Evolutionary conservation across 2,888 invertebrate species (phyloP).

Genomic region (Seira musarum): DNA sequence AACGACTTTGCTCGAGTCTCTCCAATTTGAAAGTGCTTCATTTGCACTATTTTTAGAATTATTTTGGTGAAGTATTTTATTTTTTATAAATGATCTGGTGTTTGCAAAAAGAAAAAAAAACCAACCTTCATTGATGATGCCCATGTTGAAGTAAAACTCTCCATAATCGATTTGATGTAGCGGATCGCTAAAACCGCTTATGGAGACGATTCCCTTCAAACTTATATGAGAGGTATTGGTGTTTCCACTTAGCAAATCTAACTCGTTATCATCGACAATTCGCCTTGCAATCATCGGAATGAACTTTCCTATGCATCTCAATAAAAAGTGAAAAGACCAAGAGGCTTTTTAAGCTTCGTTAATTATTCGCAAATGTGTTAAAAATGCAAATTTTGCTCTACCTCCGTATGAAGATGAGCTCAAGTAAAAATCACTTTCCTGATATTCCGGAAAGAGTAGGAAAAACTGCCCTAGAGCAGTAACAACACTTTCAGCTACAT

Average conservation of each 20-base stretch:
- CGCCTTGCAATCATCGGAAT: constrained; percentile 57
- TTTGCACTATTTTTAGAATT: constrained; percentile 37
- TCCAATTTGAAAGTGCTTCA: constrained; percentile 66
- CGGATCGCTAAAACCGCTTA: constrained; percentile 70
- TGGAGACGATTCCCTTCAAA: constrained; percentile 72
- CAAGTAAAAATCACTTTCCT: constrained; percentile 84
- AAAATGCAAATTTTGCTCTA: constrained; percentile 71
- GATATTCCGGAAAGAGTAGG: constrained; percentile 83
- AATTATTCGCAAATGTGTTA: background rate
- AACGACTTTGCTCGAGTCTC: constrained; percentile 60
- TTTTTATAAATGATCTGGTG: background rate
- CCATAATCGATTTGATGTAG: constrained; percentile 71
- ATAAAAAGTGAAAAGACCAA: background rate
- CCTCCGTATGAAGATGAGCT: constrained; percentile 93
- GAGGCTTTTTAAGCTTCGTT: background rate
- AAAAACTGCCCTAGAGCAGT: constrained; percentile 86
- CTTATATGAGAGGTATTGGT: constrained; percentile 76
- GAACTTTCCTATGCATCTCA: constrained; percentile 54
- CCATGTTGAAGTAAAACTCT: constrained; percentile 72
- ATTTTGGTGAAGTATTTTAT: background rate
- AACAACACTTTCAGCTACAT: constrained; percentile 86
- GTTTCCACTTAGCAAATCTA: constrained; percentile 72
- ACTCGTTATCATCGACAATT: constrained; percentile 56
- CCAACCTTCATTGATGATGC: constrained; percentile 69
- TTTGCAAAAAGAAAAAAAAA: background rate